Conservation (phyloP, 2,888 invertebrate genomes). For the Pheosia gnoma region DNA sequence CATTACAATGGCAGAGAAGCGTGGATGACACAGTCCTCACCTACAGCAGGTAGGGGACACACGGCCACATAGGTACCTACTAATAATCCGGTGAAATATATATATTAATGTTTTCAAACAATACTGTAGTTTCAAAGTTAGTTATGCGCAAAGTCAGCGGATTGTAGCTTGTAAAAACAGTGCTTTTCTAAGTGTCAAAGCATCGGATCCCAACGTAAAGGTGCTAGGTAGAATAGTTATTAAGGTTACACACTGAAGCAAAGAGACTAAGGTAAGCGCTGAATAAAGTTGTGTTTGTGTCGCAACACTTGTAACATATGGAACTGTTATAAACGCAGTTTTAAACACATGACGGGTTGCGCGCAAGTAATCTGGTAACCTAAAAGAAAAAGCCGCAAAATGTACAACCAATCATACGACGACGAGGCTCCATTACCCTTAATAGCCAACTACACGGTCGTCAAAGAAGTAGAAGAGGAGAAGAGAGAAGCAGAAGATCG, state of each 20-base stretch:
- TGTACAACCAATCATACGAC: slow-evolving; percentile 71
- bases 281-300: background rate
- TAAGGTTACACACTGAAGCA: background rate
- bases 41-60: slow-evolving; percentile 56
- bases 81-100: background rate
- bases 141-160: background rate
- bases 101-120: background rate
- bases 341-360: background rate
- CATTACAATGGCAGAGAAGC: slow-evolving; percentile 75
- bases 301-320: background rate
- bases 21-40: slow-evolving; percentile 73
- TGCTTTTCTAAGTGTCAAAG: background rate
- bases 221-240: background rate
- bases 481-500: slow-evolving; percentile 69
- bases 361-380: too few species aligned
- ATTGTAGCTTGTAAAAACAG: background rate
- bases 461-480: slow-evolving; percentile 69
- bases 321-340: background rate
- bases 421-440: slow-evolving; percentile 72
- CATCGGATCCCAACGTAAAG: background rate
- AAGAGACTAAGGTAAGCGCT: too few species aligned
- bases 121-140: background rate
- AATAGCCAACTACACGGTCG: slow-evolving; percentile 69
- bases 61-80: slow-evolving; percentile 30
- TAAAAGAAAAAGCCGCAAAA: slow-evolving; percentile 24